Conservation (phyloP, 2,113 vertebrate genomes). For the Probosciger aterrimus region DNA sequence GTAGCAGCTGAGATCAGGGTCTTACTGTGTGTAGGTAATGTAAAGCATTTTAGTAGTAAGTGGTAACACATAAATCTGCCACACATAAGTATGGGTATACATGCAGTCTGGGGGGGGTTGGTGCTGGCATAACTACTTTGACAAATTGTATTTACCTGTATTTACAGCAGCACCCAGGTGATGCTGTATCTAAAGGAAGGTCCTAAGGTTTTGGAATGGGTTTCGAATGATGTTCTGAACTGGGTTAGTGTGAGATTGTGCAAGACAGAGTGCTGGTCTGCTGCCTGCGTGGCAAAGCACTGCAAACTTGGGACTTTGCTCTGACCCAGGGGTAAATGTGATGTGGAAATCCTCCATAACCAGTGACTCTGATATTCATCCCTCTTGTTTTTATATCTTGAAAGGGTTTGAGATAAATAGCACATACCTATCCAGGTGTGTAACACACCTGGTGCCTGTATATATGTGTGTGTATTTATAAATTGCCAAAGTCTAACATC, state of each 20-base stretch:
- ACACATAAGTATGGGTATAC: background rate
- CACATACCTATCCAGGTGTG: background rate
- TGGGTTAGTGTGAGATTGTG: fast-evolving
- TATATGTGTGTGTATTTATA: background rate
- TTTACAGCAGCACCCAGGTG: background rate
- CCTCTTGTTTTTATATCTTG: background rate
- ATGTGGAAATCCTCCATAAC: background rate
- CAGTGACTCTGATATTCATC: background rate
- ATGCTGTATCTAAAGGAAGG: background rate
- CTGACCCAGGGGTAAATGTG: background rate
- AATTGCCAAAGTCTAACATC: background rate
- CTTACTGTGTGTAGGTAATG: background rate
- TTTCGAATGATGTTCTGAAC: background rate
- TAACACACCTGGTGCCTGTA: background rate
- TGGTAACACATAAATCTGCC: background rate
- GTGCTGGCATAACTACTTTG: background rate
- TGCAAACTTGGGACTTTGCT: background rate
- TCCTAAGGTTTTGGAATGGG: background rate
- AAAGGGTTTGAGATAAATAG: background rate
- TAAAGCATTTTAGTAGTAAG: background rate
- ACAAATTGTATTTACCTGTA: background rate
- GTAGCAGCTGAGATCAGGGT: background rate
- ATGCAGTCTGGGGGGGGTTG: background rate
- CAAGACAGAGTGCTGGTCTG: background rate
- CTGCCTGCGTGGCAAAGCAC: background rate